Evolutionary conservation across 2,888 invertebrate species (phyloP).

Genomic region (Trilocha varians): DNA sequence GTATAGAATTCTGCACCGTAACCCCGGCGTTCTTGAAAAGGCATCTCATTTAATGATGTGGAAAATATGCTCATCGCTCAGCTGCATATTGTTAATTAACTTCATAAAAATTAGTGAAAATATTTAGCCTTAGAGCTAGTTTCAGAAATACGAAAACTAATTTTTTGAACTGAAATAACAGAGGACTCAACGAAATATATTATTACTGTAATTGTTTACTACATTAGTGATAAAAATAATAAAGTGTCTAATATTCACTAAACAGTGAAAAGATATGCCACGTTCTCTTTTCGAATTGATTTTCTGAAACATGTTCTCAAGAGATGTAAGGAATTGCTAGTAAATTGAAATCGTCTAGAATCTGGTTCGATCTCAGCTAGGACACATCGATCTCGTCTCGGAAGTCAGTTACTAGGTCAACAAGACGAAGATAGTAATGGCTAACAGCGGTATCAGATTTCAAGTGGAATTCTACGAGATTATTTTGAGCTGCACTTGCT

Average conservation of each 20-base stretch:
- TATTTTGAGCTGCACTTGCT: background rate
- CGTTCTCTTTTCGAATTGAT: background rate
- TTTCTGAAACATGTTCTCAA: background rate
- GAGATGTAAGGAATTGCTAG: background rate
- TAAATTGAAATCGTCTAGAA: constrained; percentile 1
- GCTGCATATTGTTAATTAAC: too few relatives aligned
- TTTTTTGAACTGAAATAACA: too few relatives aligned
- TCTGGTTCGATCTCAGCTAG: constrained; percentile 1
- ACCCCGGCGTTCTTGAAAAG: background rate
- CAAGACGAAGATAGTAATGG: constrained; percentile 10
- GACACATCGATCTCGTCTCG: constrained; percentile 10
- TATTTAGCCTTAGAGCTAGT: too few relatives aligned
- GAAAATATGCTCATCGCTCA: background rate
- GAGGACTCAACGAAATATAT: too few relatives aligned
- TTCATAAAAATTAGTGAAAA: too few relatives aligned
- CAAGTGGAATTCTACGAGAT: constrained; percentile 1
- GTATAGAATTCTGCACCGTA: background rate
- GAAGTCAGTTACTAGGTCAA: constrained; percentile 14
- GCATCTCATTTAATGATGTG: background rate
- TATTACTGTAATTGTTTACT: too few relatives aligned
- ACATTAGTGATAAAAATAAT: too few relatives aligned
- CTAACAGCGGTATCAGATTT: constrained; percentile 1
- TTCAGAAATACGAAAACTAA: too few relatives aligned
- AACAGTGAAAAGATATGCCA: too few relatives aligned
- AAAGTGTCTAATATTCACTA: too few relatives aligned